Conservation (phyloP, 2,113 vertebrate species). For the Taxidea taxus region DNA sequence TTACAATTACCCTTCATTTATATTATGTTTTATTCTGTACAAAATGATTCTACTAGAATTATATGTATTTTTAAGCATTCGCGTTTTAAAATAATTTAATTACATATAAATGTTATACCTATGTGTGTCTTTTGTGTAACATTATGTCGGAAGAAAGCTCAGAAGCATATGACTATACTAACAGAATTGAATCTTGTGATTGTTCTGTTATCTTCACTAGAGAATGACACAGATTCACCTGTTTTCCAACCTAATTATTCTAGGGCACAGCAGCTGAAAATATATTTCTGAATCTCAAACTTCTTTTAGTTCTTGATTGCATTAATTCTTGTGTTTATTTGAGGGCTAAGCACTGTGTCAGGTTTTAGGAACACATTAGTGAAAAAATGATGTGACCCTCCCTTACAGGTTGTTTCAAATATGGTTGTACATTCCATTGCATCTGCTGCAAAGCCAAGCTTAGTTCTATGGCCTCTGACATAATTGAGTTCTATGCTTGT, state of each 20-base stretch:
- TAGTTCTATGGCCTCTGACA: neutral
- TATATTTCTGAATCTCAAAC: neutral
- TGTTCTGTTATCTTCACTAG: neutral
- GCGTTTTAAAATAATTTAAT: neutral
- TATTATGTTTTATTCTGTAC: neutral
- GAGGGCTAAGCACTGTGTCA: neutral
- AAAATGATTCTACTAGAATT: neutral
- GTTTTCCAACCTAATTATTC: neutral
- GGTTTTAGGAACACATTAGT: neutral
- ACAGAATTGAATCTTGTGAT: neutral
- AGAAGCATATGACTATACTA: neutral
- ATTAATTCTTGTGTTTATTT: neutral
- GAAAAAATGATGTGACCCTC: neutral
- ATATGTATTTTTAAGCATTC: neutral
- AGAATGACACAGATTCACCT: neutral
- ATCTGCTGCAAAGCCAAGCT: neutral
- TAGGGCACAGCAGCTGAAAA: neutral
- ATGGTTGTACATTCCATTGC: neutral
- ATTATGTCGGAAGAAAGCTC: neutral
- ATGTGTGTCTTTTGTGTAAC: neutral
- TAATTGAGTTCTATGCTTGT: neutral
- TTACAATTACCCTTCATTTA: neutral
- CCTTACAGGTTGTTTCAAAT: neutral
- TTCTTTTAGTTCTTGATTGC: neutral
- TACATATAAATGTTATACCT: neutral